phyloP scores from a whole-genome alignment of 2,888 invertebrate genomes.

The Heliconius cydno region DNA sequence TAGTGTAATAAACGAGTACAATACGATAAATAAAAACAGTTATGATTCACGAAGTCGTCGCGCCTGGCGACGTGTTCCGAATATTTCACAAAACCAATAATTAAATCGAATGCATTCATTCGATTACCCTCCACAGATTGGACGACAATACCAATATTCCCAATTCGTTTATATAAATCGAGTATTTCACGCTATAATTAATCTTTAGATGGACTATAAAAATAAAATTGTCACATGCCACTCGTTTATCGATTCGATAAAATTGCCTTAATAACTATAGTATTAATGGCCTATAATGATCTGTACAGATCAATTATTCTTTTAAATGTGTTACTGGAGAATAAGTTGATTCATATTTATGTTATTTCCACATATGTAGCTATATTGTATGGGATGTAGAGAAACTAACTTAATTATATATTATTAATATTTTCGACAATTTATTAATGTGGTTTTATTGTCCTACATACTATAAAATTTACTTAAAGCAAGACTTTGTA shows the following conservation, averaged over 20 bases:
- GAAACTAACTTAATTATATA: too few species aligned
- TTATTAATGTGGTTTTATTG: background rate
- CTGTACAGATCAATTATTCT: conserved; percentile 18
- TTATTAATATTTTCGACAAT: too few species aligned
- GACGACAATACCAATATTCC: conserved; percentile 73
- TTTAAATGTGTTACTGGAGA: conserved; percentile 21
- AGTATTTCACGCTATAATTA: conserved; percentile 68
- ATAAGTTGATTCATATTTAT: conserved; percentile 5
- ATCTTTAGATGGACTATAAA: conserved; percentile 58
- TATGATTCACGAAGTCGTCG: conserved; percentile 35
- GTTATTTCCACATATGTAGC: background rate
- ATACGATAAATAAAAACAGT: too few species aligned
- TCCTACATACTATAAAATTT: background rate
- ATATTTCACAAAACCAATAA: conserved; percentile 66
- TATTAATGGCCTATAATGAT: conserved; percentile 24
- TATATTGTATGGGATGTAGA: background rate
- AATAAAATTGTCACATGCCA: conserved; percentile 59
- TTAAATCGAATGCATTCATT: conserved; percentile 72
- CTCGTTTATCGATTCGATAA: conserved; percentile 55
- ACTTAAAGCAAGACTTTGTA: background rate
- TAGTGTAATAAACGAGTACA: too few species aligned
- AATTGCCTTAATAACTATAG: conserved; percentile 45
- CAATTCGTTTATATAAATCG: conserved; percentile 60
- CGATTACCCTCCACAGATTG: conserved; percentile 74
- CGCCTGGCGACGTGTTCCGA: conserved; percentile 59